Evolutionary conservation across 2,888 invertebrate genomes (phyloP).

Genomic region (Pherbina coryleti): DNA sequence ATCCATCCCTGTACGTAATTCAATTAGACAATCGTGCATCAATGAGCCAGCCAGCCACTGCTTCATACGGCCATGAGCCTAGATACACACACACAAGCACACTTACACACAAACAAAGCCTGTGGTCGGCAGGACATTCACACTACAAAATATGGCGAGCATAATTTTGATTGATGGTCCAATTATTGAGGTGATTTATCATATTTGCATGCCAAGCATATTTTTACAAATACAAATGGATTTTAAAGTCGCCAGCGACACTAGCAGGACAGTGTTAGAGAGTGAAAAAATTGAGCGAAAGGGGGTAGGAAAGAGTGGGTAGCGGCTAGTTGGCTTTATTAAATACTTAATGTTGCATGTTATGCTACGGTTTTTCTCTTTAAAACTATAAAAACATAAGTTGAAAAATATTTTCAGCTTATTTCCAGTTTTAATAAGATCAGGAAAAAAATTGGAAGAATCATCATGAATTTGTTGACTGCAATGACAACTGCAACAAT

Average conservation of each 20-base stretch:
- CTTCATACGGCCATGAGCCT: not conserved
- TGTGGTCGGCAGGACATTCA: constrained; percentile 29
- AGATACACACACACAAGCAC: not conserved
- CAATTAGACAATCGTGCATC: constrained; percentile 60
- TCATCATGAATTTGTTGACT: not conserved
- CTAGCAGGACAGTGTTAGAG: too few species aligned
- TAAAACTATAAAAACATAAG: not conserved
- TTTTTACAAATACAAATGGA: not conserved
- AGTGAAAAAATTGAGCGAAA: too few species aligned
- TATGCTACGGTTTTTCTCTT: not conserved
- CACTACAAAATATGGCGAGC: constrained; percentile 40
- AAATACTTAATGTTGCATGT: not conserved
- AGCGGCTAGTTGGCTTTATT: not conserved
- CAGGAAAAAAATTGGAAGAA: not conserved
- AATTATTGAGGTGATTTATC: constrained; percentile 68
- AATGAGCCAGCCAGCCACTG: constrained; percentile 6
- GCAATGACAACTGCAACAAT: not conserved
- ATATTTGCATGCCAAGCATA: constrained; percentile 60
- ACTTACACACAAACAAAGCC: constrained; percentile 32
- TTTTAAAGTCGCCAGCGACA: too few species aligned
- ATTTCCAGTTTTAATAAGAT: not conserved
- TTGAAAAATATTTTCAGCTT: not conserved
- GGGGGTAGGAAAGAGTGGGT: not conserved
- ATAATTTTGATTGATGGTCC: constrained; percentile 69
- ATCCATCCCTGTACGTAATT: constrained; percentile 56